phyloP scores from a whole-genome alignment of 2,113 vertebrate genomes.

The Pseudonaja textilis region DNA sequence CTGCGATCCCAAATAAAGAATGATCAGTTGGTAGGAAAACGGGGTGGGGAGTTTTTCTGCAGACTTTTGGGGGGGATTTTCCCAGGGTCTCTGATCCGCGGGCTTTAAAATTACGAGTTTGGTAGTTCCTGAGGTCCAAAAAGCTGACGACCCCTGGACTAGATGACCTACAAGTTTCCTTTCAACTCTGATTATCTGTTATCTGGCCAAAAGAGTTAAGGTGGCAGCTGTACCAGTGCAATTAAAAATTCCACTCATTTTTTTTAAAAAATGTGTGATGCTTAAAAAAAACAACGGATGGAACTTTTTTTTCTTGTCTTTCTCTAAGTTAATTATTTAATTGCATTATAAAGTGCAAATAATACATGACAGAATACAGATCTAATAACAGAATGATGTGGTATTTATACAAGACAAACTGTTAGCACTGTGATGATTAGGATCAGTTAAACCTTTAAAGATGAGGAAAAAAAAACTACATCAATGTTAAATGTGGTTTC shows the following conservation, averaged over 20 bases:
- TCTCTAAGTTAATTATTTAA: not conserved
- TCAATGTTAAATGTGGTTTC: not conserved
- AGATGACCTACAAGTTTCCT: too few relatives aligned
- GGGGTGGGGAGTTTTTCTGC: too few relatives aligned
- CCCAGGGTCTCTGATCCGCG: too few relatives aligned
- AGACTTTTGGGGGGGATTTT: too few relatives aligned
- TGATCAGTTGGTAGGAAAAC: too few relatives aligned
- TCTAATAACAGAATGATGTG: not conserved
- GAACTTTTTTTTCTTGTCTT: not conserved
- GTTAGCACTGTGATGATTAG: not conserved
- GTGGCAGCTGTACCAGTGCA: not conserved
- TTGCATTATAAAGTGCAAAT: not conserved
- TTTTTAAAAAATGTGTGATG: not conserved
- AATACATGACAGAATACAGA: not conserved
- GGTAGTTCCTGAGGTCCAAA: too few relatives aligned
- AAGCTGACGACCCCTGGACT: too few relatives aligned
- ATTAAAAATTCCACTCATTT: not conserved
- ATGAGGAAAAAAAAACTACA: not conserved
- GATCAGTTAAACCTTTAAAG: not conserved
- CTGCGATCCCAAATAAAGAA: too few relatives aligned
- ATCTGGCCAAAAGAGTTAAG: not conserved
- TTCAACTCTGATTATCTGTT: too few relatives aligned
- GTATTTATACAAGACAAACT: not conserved
- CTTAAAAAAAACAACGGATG: not conserved
- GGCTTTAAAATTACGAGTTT: too few relatives aligned